These are phyloP conservation scores for Tipula confusa DNA, from an alignment of 2,888 invertebrate species.

Conservation along the genomic window DNA sequence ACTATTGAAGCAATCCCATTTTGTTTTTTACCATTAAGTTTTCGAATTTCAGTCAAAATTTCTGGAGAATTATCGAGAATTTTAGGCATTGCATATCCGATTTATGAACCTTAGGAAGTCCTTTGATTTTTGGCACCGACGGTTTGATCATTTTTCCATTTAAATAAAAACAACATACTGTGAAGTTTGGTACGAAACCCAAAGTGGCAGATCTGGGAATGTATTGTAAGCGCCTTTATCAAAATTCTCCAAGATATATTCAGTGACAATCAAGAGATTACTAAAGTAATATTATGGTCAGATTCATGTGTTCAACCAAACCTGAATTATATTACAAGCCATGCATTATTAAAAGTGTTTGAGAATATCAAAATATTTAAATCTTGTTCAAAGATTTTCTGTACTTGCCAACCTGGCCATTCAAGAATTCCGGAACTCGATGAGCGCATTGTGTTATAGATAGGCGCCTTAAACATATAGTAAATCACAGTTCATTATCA, in stretches of 20 bases:
- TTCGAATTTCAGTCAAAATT: no score
- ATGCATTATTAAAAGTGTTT: no score
- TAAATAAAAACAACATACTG: constrained; percentile 33
- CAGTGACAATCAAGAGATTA: no score
- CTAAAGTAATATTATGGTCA: neutral
- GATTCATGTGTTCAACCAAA: neutral
- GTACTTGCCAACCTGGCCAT: neutral
- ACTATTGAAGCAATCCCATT: no score
- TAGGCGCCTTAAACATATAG: no score
- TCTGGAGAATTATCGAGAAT: no score
- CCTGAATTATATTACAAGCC: neutral
- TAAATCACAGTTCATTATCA: no score
- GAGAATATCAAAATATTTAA: neutral
- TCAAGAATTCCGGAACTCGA: neutral
- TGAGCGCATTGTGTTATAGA: neutral
- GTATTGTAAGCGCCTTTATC: constrained; percentile 1
- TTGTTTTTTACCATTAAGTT: no score
- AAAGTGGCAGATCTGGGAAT: constrained; percentile 26
- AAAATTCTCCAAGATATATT: neutral
- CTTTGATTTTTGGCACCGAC: no score
- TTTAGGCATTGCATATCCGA: no score
- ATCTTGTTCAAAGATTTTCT: neutral
- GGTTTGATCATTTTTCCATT: no score
- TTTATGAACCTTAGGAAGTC: no score
- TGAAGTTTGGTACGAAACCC: constrained; percentile 30